Evolutionary conservation across 2,113 vertebrate species (phyloP), one percentile per base, ranked within the genome.

Genomic region (Myocastor coypus): DNA sequence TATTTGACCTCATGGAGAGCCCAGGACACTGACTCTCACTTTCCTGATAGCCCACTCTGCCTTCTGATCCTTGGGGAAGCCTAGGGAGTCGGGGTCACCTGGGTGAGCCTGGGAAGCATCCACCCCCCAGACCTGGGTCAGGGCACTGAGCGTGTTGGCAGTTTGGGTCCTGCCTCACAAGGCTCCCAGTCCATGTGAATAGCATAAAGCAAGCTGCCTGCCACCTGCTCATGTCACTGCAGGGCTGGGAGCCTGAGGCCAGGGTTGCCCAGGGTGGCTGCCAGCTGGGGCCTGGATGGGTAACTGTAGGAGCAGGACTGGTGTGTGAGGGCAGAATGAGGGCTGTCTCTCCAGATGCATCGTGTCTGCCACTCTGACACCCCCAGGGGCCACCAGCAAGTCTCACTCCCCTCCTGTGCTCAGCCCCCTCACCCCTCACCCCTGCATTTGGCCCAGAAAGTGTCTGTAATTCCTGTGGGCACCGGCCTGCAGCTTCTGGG

Each of bases 261-360:
- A 85, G 78, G 69, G n/a, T 50, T 3, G 7, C 37, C 5, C 28
- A 3, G 57, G 26, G 30, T 7, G 61, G 68, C 52, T 63, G 81
- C 92, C 92, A 40, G 20, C 1, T 0, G 63, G 37, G 16, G 55
- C 46, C 52, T 28, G 50, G 42, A 57, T 3, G 55, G 57, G 30
- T 1, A 71, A 37, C 55, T 68, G 1, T 6, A 10, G 63, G 26
- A 59, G 14, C 52, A 42, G 30, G 28, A 78, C 14, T 5, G 26
- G n/a, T 1, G 0, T 4, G 0, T 2, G 55, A 46, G 2, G 17
- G 17, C 1, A 22, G 8, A 2, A 2, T 0, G 57, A 30, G 50
- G 1, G 16, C 52, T 17, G 32, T 7, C 40, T 13, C 34, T 75
- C 42, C 77, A 52, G 30, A 24, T 17, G 55, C 28, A 8, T 46